phyloP scores from a whole-genome alignment of 1,140 invertebrate genomes.

The Megalopta genalis region DNA sequence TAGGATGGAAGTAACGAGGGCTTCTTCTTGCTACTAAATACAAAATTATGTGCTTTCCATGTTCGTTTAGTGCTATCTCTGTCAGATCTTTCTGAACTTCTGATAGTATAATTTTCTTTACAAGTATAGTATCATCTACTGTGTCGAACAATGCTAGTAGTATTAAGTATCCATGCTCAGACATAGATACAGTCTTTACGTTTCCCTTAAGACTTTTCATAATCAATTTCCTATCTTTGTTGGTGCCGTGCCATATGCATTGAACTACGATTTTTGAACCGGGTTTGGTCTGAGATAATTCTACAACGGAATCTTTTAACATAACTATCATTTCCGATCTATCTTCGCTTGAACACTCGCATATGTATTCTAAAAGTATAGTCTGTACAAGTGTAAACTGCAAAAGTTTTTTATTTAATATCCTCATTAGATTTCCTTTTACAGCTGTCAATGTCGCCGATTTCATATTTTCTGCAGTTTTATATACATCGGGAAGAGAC shows the following conservation, averaged over 20 bases:
- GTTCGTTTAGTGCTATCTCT: slow-evolving; percentile 86
- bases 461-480: slow-evolving; percentile 84
- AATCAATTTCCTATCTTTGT: slow-evolving; percentile 87
- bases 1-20: slow-evolving; percentile 87
- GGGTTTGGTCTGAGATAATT: slow-evolving; percentile 91
- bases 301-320: slow-evolving; percentile 85
- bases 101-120: slow-evolving; percentile 90
- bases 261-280: slow-evolving; percentile 89
- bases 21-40: slow-evolving; percentile 92
- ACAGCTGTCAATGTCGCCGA: slow-evolving; percentile 85
- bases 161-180: slow-evolving; percentile 92
- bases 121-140: slow-evolving; percentile 95
- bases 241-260: slow-evolving; percentile 93
- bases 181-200: slow-evolving; percentile 88
- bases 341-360: slow-evolving; percentile 84
- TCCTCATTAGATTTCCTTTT: slow-evolving; percentile 85
- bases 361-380: slow-evolving; percentile 90
- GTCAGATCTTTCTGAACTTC: slow-evolving; percentile 87
- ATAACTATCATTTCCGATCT: slow-evolving; percentile 87
- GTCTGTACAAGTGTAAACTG: slow-evolving; percentile 86
- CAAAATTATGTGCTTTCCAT: slow-evolving; percentile 87
- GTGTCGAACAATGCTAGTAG: slow-evolving; percentile 92
- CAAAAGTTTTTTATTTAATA: slow-evolving; percentile 86
- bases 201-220: slow-evolving; percentile 93
- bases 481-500: slow-evolving; percentile 83